Conservation (phyloP, 2,888 invertebrate genomes). For the Magallana nippona region DNA sequence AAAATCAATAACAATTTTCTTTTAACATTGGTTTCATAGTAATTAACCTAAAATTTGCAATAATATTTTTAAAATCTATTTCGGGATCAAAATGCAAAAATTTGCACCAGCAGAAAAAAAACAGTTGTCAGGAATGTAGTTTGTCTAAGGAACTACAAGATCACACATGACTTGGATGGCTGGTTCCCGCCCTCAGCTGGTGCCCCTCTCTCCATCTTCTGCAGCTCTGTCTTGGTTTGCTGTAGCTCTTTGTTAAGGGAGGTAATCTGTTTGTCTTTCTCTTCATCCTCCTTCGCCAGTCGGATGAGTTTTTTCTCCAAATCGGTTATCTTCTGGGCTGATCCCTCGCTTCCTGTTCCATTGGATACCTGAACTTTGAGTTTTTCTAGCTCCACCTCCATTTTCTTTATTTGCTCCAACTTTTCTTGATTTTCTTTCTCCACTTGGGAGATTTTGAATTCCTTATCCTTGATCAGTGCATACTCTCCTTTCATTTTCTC, state of each 20-base stretch:
- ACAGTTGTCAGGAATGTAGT: too few species aligned
- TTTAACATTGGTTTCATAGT: too few species aligned
- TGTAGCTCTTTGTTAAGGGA: slow-evolving; percentile 62
- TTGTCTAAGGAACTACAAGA: slow-evolving; percentile 33
- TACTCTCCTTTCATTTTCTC: slow-evolving; percentile 43
- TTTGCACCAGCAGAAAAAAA: too few species aligned
- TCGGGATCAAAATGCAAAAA: too few species aligned
- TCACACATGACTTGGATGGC: slow-evolving; percentile 46
- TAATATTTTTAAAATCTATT: too few species aligned
- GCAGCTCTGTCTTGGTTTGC: slow-evolving; percentile 56
- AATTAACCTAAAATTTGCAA: background rate
- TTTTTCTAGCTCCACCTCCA: slow-evolving; percentile 57
- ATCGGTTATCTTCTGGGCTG: slow-evolving; percentile 59
- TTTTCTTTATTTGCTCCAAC: slow-evolving; percentile 51
- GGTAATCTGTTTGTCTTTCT: slow-evolving; percentile 63
- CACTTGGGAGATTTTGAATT: slow-evolving; percentile 56
- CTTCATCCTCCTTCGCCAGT: slow-evolving; percentile 63
- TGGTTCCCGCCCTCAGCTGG: slow-evolving; percentile 38
- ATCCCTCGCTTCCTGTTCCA: slow-evolving; percentile 45
- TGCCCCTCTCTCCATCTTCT: slow-evolving; percentile 21
- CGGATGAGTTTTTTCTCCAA: slow-evolving; percentile 63
- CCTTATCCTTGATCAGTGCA: slow-evolving; percentile 44
- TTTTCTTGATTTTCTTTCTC: slow-evolving; percentile 58
- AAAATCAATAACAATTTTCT: too few species aligned
- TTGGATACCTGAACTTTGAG: slow-evolving; percentile 48